Evolutionary conservation across 2,797 vertebrate species (phyloP), one percentile per base, ranked within the genome.

Genomic region (Dromococcyx pavoninus): DNA sequence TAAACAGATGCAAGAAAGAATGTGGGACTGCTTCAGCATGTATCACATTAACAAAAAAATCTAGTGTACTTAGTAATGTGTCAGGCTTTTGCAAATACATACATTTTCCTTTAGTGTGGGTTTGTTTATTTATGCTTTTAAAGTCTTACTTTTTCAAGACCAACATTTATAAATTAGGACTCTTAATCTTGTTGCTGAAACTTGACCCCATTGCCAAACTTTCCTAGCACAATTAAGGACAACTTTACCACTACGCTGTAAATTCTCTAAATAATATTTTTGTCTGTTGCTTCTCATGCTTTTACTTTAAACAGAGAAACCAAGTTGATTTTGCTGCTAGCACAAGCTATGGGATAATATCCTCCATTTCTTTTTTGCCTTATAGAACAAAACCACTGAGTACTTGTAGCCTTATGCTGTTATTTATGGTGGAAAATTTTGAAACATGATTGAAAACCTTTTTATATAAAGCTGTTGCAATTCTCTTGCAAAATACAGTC

Each of bases 181-280:
- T 43, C 76, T 37, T 35, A 11, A 13, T 41, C 2, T 30, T 32
- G 28, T 28, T 80, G 41, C 41, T 91, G 46, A 51, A 90, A 66
- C 10, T 48, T 50, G 51, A 23, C 43, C 19, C 28, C 12, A 0
- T 17, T 73, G 44, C 19, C 54, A 39, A 58, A 41, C 30, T 48
- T 58, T 4, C 24, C 17, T 14, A 56, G 56, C 13, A 23, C 10
- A 25, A 13, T 39, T 32, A 27, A 48, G 46, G 33, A 76, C 58
- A 74, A 48, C 32, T 69, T 78, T 30, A 16, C 22, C 8, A 2
- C 10, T 39, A 0, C 1, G 44, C 30, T 7, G 37, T n/a, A 41
- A 78, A 33, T 61, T 88, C 32, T 81, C 43, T 62, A 50, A 74
- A 37, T 17, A 25, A 51, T 79, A 16, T 35, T 72, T 89, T 57